Percentiles rank a stretch among this genome's conserved stretches.
These are phyloP conservation scores for Tetrax tetrax DNA, from an alignment of 2,113 vertebrate genomes.

Conservation along the genomic window DNA sequence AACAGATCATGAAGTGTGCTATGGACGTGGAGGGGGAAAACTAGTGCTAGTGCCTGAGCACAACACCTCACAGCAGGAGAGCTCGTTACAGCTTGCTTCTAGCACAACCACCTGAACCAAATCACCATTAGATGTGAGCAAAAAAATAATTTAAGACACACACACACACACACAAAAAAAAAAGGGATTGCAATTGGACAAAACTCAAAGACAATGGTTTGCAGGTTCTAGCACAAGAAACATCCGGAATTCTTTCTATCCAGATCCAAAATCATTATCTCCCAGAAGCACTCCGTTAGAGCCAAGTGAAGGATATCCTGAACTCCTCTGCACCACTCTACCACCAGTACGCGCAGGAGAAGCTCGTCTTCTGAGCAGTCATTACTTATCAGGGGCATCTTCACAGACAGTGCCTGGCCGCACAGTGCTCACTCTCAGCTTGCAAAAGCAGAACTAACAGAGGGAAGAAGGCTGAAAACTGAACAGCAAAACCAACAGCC, in stretches of 20 bases:
- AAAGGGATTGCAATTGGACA: background rate
- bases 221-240: background rate
- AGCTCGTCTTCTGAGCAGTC: background rate
- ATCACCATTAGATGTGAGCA: background rate
- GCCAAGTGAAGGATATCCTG: background rate
- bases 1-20: background rate
- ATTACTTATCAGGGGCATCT: background rate
- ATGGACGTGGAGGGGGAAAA: background rate
- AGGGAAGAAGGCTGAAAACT: background rate
- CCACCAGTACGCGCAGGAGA: background rate
- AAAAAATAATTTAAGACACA: background rate
- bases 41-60: background rate
- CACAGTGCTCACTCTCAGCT: background rate
- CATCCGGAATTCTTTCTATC: background rate
- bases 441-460: background rate
- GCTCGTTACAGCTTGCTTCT: background rate
- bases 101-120: background rate
- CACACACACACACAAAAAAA: background rate
- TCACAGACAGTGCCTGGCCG: rapidly evolving
- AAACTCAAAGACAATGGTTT: background rate
- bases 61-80: background rate
- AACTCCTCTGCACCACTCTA: background rate
- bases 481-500: background rate
- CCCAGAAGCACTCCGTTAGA: background rate
- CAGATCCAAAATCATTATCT: background rate